Evolutionary conservation across 2,113 vertebrate species (phyloP).

Genomic region (Lucifuga dentata): DNA sequence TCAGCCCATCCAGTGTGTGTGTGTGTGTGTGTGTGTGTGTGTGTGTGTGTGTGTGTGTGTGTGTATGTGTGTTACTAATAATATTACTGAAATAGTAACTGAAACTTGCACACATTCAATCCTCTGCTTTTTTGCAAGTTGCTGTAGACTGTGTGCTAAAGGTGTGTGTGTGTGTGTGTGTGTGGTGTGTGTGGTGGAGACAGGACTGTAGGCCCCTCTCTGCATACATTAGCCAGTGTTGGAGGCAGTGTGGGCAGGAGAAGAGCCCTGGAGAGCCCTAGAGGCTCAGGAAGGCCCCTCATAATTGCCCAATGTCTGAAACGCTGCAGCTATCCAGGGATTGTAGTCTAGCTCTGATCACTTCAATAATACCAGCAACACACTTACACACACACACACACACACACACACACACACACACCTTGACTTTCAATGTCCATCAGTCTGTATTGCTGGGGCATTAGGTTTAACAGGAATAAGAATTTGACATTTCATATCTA

Average conservation of each 20-base stretch:
- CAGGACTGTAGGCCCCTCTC: slow-evolving; percentile 13
- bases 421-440: slow-evolving; percentile 26
- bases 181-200: slow-evolving; percentile 14
- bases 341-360: slow-evolving; percentile 39
- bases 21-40: too few species aligned
- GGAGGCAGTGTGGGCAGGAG: slow-evolving; percentile 59
- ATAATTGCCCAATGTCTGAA: slow-evolving; percentile 66
- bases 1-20: too few species aligned
- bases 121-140: background rate
- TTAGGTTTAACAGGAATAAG: background rate
- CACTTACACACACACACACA: slow-evolving; percentile 20
- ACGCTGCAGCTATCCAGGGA: slow-evolving; percentile 40
- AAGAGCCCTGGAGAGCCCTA: slow-evolving; percentile 62
- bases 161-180: background rate
- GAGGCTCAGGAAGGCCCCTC: slow-evolving; percentile 54
- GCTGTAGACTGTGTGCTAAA: background rate
- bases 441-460: background rate
- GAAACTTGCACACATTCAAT: background rate
- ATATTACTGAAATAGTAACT: background rate
- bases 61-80: background rate
- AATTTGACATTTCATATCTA: background rate
- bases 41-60: too few species aligned
- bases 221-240: slow-evolving; percentile 50
- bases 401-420: slow-evolving; percentile 17
- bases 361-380: slow-evolving; percentile 40